Conservation (phyloP, 2,797 vertebrate species). For the Epinephelus coioides region DNA sequence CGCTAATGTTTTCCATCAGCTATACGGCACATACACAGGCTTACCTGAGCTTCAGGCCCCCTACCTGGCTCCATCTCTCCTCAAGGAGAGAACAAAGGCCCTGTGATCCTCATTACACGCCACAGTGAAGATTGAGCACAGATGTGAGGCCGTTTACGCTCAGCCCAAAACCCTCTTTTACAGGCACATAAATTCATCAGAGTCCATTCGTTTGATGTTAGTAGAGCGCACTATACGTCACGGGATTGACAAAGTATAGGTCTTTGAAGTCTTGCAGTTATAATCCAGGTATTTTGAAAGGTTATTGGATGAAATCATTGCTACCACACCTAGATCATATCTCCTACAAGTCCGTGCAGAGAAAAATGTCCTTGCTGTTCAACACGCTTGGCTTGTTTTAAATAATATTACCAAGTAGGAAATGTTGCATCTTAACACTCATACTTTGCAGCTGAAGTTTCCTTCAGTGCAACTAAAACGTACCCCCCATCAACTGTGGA, state of each 20-base stretch:
- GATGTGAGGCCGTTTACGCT: conserved; percentile 79
- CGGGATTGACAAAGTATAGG: conserved; percentile 46
- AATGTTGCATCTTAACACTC: conserved; percentile 3
- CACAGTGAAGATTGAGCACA: conserved; percentile 81
- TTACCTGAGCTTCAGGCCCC: conserved; percentile 72
- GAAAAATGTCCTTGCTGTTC: not conserved
- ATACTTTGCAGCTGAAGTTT: not conserved
- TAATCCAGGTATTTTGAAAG: conserved; percentile 53
- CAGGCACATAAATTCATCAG: conserved; percentile 81
- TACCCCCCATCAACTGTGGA: conserved; percentile 11
- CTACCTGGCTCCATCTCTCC: conserved; percentile 58
- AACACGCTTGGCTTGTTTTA: not conserved
- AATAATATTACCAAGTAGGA: not conserved
- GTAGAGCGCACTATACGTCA: conserved; percentile 56
- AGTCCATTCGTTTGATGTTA: conserved; percentile 80
- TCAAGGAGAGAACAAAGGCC: conserved; percentile 81
- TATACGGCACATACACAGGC: conserved; percentile 27
- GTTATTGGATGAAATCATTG: conserved; percentile 42
- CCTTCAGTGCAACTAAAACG: not conserved
- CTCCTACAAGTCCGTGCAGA: conserved; percentile 20
- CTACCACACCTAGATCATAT: conserved; percentile 18
- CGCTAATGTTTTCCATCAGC: conserved; percentile 71
- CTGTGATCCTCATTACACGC: conserved; percentile 75
- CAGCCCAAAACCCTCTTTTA: conserved; percentile 78
- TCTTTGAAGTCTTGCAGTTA: conserved; percentile 72